Percentiles rank a stretch among this genome's conserved stretches.
These are phyloP conservation scores for Drosophila hamatofila DNA, from an alignment of 2,888 invertebrate species.

Conservation along the genomic window DNA sequence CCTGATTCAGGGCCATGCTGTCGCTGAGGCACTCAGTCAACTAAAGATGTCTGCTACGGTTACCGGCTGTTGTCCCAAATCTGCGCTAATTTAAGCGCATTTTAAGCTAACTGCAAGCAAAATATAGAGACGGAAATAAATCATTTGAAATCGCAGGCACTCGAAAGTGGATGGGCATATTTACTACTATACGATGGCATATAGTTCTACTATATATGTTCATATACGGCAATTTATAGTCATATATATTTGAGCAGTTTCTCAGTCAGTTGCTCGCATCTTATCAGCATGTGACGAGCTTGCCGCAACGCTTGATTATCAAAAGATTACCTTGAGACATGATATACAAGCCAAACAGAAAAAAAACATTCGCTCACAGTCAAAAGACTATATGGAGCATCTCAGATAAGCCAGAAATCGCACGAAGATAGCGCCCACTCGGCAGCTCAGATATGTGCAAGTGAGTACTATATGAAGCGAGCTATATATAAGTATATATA, in stretches of 20 bases:
- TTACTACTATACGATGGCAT: slow-evolving; percentile 3
- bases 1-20: slow-evolving; percentile 78
- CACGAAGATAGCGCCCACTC: slow-evolving; percentile 50
- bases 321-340: slow-evolving; percentile 70
- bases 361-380: slow-evolving; percentile 3
- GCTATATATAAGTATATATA: slow-evolving; percentile 6
- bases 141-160: slow-evolving; percentile 34
- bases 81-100: slow-evolving; percentile 33
- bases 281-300: slow-evolving; percentile 42
- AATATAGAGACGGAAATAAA: slow-evolving; percentile 21
- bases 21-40: slow-evolving; percentile 14
- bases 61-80: background rate
- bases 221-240: slow-evolving; percentile 36
- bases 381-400: slow-evolving; percentile 57
- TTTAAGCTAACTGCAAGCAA: slow-evolving; percentile 32
- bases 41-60: background rate
- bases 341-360: slow-evolving; percentile 49
- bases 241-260: slow-evolving; percentile 12
- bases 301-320: slow-evolving; percentile 62
- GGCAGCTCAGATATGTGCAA: slow-evolving; percentile 1
- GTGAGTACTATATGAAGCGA: slow-evolving; percentile 8
- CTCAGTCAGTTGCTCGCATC: slow-evolving; percentile 2
- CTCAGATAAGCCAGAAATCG: slow-evolving; percentile 65
- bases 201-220: background rate
- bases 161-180: slow-evolving; percentile 26